Conservation (phyloP, 2,888 invertebrate species). For the Geotrupes spiniger region DNA sequence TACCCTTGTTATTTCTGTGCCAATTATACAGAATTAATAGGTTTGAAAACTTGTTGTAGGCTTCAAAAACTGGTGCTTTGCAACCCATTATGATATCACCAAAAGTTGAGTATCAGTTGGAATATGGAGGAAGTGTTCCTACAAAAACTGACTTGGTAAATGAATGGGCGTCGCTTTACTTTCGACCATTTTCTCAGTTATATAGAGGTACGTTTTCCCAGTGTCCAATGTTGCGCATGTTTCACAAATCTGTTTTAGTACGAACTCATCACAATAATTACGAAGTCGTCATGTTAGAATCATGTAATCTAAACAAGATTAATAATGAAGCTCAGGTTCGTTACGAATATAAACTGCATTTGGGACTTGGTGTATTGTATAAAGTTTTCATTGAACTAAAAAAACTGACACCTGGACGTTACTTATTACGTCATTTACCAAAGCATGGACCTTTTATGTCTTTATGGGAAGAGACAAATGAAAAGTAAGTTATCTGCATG, state of each 20-base stretch:
- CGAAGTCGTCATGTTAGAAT: conserved; percentile 38
- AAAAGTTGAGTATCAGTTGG: conserved; percentile 42
- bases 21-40: neutral
- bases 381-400: conserved; percentile 34
- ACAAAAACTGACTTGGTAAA: conserved; percentile 39
- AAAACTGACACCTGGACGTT: conserved; percentile 35
- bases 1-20: neutral
- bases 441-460: conserved; percentile 39
- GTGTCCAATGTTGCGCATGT: neutral
- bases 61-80: conserved; percentile 23
- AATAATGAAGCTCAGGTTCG: conserved; percentile 35
- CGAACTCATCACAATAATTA: conserved; percentile 30
- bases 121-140: conserved; percentile 38
- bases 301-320: conserved; percentile 38
- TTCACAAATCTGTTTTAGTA: conserved; percentile 37
- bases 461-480: conserved; percentile 28
- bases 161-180: conserved; percentile 42
- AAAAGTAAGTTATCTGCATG: conserved; percentile 15
- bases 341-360: conserved; percentile 36
- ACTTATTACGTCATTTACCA: conserved; percentile 38
- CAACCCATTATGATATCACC: conserved; percentile 38
- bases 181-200: conserved; percentile 40
- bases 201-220: conserved; percentile 36
- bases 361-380: conserved; percentile 38
- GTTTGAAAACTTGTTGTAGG: conserved; percentile 14